These are phyloP conservation scores for Tiliacea aurago DNA, from an alignment of 2,888 invertebrate species.

Conservation along the genomic window DNA sequence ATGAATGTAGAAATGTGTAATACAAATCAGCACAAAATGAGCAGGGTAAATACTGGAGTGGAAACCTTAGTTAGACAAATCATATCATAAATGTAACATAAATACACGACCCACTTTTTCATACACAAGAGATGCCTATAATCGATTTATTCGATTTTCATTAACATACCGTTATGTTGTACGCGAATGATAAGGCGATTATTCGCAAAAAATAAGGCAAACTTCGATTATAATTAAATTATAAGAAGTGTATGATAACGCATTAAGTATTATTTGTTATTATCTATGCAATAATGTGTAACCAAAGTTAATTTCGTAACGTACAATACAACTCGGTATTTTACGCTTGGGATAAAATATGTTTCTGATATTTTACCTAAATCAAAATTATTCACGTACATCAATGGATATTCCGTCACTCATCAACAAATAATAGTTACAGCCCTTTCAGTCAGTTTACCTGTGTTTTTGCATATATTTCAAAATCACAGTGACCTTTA, in stretches of 20 bases:
- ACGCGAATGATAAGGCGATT: constrained; percentile 35
- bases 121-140: constrained; percentile 5
- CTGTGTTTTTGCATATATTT: neutral
- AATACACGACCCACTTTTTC: constrained; percentile 12
- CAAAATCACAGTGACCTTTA: neutral
- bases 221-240: constrained; percentile 60
- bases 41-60: constrained; percentile 11
- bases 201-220: constrained; percentile 48
- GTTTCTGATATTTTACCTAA: constrained; percentile 9
- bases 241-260: constrained; percentile 52
- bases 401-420: constrained; percentile 8
- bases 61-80: neutral
- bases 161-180: constrained; percentile 6
- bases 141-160: constrained; percentile 21
- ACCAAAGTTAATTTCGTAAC: constrained; percentile 1
- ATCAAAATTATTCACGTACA: constrained; percentile 26
- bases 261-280: constrained; percentile 17
- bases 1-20: neutral
- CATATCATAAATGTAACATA: constrained; percentile 3
- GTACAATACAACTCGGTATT: constrained; percentile 4
- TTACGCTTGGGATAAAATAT: constrained; percentile 1
- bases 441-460: neutral
- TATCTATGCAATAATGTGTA: constrained; percentile 7
- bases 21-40: neutral
- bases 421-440: neutral